Base-by-base conservation (phyloP, 2,888 invertebrate genomes). In the Mesodorylaimus sp. region DNA sequence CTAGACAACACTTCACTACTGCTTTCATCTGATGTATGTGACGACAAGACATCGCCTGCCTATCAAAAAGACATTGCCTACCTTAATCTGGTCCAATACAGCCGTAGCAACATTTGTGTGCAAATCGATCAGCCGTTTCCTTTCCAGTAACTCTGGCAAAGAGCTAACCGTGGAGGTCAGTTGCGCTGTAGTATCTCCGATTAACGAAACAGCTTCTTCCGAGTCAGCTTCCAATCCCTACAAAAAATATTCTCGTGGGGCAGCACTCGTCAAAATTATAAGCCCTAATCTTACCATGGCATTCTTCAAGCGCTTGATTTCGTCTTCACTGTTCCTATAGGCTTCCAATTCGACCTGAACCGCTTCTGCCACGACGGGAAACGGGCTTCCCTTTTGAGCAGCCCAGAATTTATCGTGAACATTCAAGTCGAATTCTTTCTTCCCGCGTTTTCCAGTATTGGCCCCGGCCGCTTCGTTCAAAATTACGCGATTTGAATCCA, bases 291-390 rank as follows among this genome's bases (percentile, higher is more conserved):
- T 55, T 55, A 75, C 76, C 89, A 97, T 91, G 0, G 88, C 81
- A 43, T 79, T 78, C 69, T 93, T 97, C 10, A 97, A 70, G 59
- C 82, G 80, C 65, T 91, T 93, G 2, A 99, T 89, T 73, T 97
- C 91, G 49, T 89, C 91, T 70, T 99, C 97, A 28, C 85, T 86
- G 48, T 79, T 74, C 66, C 81, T 78, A 68, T 95, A 95, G 55
- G 84, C 82, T 67, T 99, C 97, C 52, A 99, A 70, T 69, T 93
- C 91, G 70, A 89, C 91, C 66, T 99, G 95, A 56, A 99, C 93
- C 3, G 95, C 88, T 70, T 97, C 97, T 2, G 97, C 97, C 0
- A 99, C 97, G 1, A 64, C 62, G 5, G 75, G 75, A 57, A 75
- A 76, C 13, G 75, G 73, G 55, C 68, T 84, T 25, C 91, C 91